Conservation (phyloP, 2,797 vertebrate genomes). For the Epinephelus malabaricus region DNA sequence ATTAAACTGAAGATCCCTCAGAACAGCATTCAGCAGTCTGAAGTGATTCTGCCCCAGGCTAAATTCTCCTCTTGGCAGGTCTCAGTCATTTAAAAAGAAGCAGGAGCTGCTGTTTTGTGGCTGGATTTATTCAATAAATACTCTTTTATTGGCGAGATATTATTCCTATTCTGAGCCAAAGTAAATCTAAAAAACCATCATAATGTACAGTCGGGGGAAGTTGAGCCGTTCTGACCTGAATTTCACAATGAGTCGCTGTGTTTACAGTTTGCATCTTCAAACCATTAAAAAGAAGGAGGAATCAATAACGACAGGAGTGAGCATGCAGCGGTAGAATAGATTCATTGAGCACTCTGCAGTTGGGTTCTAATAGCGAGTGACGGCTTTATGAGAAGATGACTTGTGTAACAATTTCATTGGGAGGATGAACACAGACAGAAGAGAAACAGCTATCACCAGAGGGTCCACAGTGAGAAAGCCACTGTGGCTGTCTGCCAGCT, state of each 20-base stretch:
- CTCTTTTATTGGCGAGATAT: slow-evolving; percentile 5
- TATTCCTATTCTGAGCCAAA: slow-evolving; percentile 3
- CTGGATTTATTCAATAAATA: slow-evolving; percentile 23
- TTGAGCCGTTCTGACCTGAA: background rate
- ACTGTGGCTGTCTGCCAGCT: slow-evolving; percentile 60
- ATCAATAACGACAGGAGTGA: slow-evolving; percentile 32
- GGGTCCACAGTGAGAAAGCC: slow-evolving; percentile 25
- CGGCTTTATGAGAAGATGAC: slow-evolving; percentile 55
- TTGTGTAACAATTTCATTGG: slow-evolving; percentile 43
- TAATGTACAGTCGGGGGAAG: background rate
- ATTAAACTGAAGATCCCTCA: slow-evolving; percentile 20
- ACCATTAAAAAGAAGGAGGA: slow-evolving; percentile 15
- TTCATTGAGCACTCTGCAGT: slow-evolving; percentile 27
- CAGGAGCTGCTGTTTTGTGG: slow-evolving; percentile 14
- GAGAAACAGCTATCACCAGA: slow-evolving; percentile 49
- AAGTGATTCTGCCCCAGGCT: slow-evolving; percentile 25
- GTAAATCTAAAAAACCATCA: slow-evolving; percentile 23
- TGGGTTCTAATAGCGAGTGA: slow-evolving; percentile 36
- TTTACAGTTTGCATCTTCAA: slow-evolving; percentile 40
- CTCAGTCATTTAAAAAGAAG: slow-evolving; percentile 22
- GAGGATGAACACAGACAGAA: slow-evolving; percentile 45
- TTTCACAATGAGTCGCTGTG: background rate
- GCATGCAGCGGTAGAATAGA: slow-evolving; percentile 2
- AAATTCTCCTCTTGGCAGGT: slow-evolving; percentile 25
- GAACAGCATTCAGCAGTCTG: slow-evolving; percentile 13